Percentiles rank a stretch among this genome's conserved stretches.
phyloP scores from a whole-genome alignment of 1,140 invertebrate genomes.

The Diachasma alloeum region DNA sequence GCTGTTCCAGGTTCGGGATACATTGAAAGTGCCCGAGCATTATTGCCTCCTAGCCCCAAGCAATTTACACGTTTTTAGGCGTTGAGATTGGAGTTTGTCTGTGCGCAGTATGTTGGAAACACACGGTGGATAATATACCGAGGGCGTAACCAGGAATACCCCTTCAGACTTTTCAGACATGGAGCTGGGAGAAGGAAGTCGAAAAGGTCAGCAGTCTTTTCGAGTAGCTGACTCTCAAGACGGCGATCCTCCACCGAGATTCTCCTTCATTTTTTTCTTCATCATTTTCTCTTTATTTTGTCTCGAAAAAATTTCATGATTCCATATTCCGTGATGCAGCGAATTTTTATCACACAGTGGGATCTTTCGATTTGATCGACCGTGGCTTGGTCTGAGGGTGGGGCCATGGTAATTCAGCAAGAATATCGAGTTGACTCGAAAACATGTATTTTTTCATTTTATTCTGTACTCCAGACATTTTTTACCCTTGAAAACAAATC shows the following conservation, averaged over 20 bases:
- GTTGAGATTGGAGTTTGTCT: background rate
- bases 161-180: background rate
- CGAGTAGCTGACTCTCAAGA: background rate
- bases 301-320: background rate
- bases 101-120: background rate
- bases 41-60: background rate
- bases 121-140: conserved; percentile 14
- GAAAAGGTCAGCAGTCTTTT: conserved; percentile 7
- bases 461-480: background rate
- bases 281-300: background rate
- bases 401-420: background rate
- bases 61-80: conserved; percentile 16
- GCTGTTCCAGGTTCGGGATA: background rate
- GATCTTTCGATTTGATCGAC: background rate
- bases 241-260: background rate
- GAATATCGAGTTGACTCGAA: background rate
- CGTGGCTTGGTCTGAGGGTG: background rate
- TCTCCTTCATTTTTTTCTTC: background rate
- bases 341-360: background rate
- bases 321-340: background rate
- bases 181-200: background rate
- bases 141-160: conserved; percentile 8
- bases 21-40: conserved; percentile 8
- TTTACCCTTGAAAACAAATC: background rate
- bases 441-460: background rate